phyloP scores from a whole-genome alignment of 92 coral and sea anemone genomes.

The Bergia puertoricense region DNA sequence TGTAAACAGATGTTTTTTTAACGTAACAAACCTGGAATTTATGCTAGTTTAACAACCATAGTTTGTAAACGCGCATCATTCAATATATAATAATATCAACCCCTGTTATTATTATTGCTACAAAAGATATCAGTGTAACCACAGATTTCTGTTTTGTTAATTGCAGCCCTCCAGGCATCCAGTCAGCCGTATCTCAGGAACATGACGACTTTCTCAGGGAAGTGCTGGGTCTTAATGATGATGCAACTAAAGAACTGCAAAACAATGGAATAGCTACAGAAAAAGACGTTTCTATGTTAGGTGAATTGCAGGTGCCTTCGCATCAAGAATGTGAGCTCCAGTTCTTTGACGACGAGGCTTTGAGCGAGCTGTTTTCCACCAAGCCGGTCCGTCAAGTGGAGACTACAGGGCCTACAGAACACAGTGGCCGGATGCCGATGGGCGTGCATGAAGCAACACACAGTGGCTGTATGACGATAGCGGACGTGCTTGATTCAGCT shows the following conservation, averaged over 20 bases:
- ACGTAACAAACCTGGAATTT: too few relatives aligned
- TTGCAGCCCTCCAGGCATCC: not conserved
- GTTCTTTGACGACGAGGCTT: not conserved
- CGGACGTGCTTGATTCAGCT: not conserved
- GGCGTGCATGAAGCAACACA: not conserved
- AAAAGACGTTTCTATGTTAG: not conserved
- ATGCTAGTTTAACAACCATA: too few relatives aligned
- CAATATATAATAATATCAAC: too few relatives aligned
- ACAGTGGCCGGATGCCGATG: not conserved
- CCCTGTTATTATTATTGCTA: too few relatives aligned
- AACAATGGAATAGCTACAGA: not conserved
- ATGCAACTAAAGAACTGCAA: not conserved
- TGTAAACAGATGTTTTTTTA: too few relatives aligned
- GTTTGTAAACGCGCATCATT: too few relatives aligned
- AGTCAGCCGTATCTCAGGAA: not conserved
- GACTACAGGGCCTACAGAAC: not conserved
- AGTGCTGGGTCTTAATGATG: not conserved
- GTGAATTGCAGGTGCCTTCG: not conserved
- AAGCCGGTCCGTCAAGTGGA: not conserved
- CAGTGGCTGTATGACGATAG: not conserved
- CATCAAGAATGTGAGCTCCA: not conserved
- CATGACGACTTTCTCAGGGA: not conserved
- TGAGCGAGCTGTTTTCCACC: not conserved
- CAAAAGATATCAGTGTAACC: not conserved
- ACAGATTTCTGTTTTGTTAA: not conserved